phyloP scores from a whole-genome alignment of 2,888 invertebrate genomes.

The Fragum fragum region DNA sequence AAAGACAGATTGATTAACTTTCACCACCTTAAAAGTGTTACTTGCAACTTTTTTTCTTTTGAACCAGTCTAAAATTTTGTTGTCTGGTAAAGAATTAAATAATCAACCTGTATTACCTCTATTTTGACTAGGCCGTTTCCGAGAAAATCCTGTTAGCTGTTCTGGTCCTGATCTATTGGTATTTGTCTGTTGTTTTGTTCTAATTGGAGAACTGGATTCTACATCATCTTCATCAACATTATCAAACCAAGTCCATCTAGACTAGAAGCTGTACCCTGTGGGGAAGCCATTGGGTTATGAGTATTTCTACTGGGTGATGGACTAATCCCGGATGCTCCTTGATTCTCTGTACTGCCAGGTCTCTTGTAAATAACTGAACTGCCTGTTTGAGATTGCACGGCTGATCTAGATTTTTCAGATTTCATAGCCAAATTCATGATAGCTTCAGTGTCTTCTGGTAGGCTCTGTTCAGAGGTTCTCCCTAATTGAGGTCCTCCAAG shows the following conservation, averaged over 20 bases:
- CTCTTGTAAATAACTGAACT: neutral
- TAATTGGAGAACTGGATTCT: neutral
- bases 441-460: neutral
- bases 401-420: neutral
- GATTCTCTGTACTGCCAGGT: neutral
- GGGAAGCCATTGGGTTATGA: too few species aligned
- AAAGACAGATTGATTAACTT: too few species aligned
- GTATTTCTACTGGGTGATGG: neutral
- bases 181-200: neutral
- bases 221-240: slow-evolving; percentile 23
- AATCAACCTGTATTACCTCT: neutral
- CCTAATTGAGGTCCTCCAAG: neutral
- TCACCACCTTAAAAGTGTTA: too few species aligned
- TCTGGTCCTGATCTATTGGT: neutral
- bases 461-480: neutral
- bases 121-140: neutral
- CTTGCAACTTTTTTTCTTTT: too few species aligned
- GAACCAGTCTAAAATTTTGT: too few species aligned
- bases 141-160: neutral
- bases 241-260: slow-evolving; percentile 14
- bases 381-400: neutral
- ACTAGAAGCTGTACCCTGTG: neutral
- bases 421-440: neutral
- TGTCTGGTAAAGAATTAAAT: too few species aligned
- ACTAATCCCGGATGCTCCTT: neutral